Evolutionary conservation across 1,140 invertebrate genomes (phyloP), one percentile per base, ranked within the genome.

Genomic region (Drosophila nikananu): DNA sequence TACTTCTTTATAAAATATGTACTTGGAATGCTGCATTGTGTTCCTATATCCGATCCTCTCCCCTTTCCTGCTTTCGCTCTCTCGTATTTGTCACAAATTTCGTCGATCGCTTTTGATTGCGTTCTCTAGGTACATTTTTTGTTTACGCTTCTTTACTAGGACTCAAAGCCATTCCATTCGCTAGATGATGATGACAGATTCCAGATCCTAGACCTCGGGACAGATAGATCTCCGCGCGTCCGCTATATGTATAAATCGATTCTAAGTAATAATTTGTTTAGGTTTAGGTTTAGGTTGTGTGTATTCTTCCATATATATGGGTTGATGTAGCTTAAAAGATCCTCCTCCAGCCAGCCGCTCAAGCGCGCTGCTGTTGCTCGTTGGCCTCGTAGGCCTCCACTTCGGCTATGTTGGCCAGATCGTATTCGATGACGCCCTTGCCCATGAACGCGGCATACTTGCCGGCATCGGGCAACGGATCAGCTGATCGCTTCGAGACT

Each of bases 381-480:
- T 76, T 64, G 10, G 84, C 80, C 64, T 92, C 91, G 51, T 91
- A 92, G 42, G 84, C 86, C 64, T 91, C 89, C 46, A 93, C 86
- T 27, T 93, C 91, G 30, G 93, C 83, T 60, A 97, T 93, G 92
- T 97, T 97, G 21, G 95, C 81, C 76, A 97, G 96, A 87, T 96
- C 94, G 66, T 96, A 95, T 92, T 97, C 95, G 58, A 96, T 94
- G 44, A 97, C 95, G 72, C 94, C 94, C 46, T 95, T 95, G 23
- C 97, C 97, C 62, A 96, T 95, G 93, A 96, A 97, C 80, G 96
- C 95, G n/a, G 95, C 95, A 92, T 96, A 97, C 62, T 96, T 95
- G 49, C 94, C 94, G 35, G 93, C 91, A 9, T 93, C 83, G 3
- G 93, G 90, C 9, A 93, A 66, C 0, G 80, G 91, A 46, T 95